Conservation (phyloP, 2,888 invertebrate genomes). For the Synergus umbraculus region DNA sequence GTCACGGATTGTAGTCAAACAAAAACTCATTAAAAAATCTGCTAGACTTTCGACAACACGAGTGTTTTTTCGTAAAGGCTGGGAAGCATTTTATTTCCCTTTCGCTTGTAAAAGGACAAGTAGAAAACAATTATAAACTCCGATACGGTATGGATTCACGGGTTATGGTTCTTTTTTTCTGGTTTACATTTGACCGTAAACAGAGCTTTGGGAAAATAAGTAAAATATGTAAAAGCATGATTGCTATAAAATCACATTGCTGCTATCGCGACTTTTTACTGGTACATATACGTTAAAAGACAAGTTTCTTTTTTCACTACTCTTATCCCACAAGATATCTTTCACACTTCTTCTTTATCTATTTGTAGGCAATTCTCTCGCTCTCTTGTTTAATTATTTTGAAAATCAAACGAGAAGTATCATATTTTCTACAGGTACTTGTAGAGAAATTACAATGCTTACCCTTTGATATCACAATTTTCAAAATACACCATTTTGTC, state of each 20-base stretch:
- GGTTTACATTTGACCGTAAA: conserved; percentile 32
- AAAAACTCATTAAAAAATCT: not conserved
- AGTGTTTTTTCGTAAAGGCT: not conserved
- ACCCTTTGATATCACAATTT: not conserved
- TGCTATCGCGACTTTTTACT: conserved; percentile 32
- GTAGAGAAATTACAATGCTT: too few relatives aligned
- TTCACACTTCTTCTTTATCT: conserved; percentile 23
- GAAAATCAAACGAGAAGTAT: not conserved
- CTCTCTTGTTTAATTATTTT: not conserved
- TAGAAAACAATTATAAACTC: conserved; percentile 28
- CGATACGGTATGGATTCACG: not conserved
- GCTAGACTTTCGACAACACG: not conserved
- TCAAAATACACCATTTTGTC: not conserved
- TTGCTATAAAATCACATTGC: conserved; percentile 26
- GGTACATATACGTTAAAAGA: not conserved
- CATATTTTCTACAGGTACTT: not conserved
- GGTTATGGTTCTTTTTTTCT: conserved; percentile 44
- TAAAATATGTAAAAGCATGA: conserved; percentile 25
- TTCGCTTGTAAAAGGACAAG: not conserved
- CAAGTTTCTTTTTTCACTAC: conserved; percentile 27
- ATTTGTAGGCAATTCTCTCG: conserved; percentile 30
- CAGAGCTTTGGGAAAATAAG: conserved; percentile 22
- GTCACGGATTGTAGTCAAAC: conserved; percentile 4
- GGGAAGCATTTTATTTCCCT: not conserved
- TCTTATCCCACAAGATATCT: not conserved